Evolutionary conservation across 1,140 invertebrate species (phyloP), one percentile per base, ranked within the genome.

Genomic region (Phocides pigmalion): DNA sequence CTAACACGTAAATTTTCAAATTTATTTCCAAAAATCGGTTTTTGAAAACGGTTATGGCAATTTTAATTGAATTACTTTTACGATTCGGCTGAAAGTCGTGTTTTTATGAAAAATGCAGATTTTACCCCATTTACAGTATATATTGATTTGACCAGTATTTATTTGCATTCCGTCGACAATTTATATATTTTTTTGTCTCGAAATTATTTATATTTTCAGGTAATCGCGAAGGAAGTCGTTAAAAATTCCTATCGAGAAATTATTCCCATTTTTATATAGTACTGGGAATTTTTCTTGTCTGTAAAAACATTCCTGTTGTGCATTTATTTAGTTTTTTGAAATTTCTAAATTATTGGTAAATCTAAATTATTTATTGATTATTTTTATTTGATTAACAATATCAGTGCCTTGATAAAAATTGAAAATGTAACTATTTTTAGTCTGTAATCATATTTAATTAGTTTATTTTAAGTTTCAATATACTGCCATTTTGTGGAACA

Each of bases 271-370:
- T 5, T 41, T 5, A 15, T 14, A 15, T 15, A 41, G 37, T 41
- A 16, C 15, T 15, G 2, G 12, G 3, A 15, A 4, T 3, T 39
- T 39, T 2, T 4, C 44, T 12, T 12, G 20, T 14, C 14, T 49
- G 22, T 3, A 22, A 16, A 28, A 32, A 50, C 47, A 50, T 50
- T 50, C 47, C 25, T 50, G 16, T 50, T 12, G 16, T 14, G 47
- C 47, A 50, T 50, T 50, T 50, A 50, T 50, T 32, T 50, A 32
- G 25, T 50, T 50, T 15, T 15, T 15, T 22, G 14, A 49, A 50
- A 50, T 9, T 28, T 25, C 22, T 16, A 32, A 50, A 50, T 50
- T 50, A 50, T 50, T 50, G 32, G 32, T 50, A 32, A 25, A 16
- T 6, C 4, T 32, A 17, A 50, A 15, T 8, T 35, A 6, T 16